Percentiles rank a stretch among this genome's conserved stretches.
Conservation (phyloP, 2,888 invertebrate species). For the Celastrina argiolus region DNA sequence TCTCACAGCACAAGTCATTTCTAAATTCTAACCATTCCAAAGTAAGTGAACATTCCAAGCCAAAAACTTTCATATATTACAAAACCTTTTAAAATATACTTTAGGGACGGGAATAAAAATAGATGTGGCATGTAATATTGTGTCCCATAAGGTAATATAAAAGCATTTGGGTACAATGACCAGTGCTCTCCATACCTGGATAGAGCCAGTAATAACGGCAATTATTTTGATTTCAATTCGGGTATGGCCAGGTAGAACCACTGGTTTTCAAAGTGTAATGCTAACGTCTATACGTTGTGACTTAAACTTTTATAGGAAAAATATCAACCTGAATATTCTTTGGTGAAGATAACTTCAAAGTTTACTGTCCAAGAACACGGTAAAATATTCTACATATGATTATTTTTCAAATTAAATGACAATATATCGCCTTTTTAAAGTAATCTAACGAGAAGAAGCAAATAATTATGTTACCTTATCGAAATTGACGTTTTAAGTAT, state of each 20-base stretch:
- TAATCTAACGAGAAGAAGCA: neutral
- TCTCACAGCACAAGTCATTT: neutral
- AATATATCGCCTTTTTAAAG: too few species aligned
- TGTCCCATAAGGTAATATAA: constrained; percentile 2
- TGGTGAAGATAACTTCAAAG: neutral
- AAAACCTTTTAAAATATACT: constrained; percentile 3
- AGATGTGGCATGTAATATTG: neutral
- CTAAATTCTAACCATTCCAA: neutral
- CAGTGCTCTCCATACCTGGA: constrained; percentile 37
- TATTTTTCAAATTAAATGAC: too few species aligned
- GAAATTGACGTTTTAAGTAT: neutral
- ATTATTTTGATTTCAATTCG: constrained; percentile 67
- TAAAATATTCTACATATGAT: too few species aligned
- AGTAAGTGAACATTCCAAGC: neutral
- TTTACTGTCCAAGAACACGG: too few species aligned
- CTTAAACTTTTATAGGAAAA: neutral
- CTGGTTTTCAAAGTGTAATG: constrained; percentile 43
- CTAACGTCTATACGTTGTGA: neutral
- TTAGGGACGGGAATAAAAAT: constrained; percentile 6
- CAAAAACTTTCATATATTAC: neutral
- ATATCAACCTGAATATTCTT: neutral
- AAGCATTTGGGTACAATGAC: constrained; percentile 25
- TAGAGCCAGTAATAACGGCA: constrained; percentile 57
- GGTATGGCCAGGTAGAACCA: constrained; percentile 55
- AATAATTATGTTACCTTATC: neutral